Conservation (phyloP, 2,888 invertebrate genomes). For the Agrotis puta region DNA sequence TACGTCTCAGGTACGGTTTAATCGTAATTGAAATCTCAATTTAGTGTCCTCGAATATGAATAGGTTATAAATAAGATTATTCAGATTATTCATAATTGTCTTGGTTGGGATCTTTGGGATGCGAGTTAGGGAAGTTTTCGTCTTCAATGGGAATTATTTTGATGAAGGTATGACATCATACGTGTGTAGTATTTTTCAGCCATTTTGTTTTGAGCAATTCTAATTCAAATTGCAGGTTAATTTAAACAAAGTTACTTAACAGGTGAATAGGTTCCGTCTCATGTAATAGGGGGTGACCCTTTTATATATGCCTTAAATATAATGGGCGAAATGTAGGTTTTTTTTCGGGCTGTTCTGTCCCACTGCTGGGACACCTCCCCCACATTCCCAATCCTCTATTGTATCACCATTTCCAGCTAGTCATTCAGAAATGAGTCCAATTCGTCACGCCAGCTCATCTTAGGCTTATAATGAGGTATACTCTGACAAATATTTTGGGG, state of each 20-base stretch:
- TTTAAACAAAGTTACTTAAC: background rate
- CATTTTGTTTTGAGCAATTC: conserved; percentile 18
- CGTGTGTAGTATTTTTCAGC: background rate
- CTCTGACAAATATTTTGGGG: too few species aligned
- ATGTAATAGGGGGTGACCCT: too few species aligned
- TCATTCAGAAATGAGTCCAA: too few species aligned
- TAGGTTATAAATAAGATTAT: conserved; percentile 58
- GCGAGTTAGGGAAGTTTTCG: conserved; percentile 22
- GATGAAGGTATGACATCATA: conserved; percentile 22
- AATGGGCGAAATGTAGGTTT: too few species aligned
- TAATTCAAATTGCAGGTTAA: background rate
- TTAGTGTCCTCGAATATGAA: conserved; percentile 56
- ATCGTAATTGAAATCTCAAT: conserved; percentile 63
- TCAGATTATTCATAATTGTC: conserved; percentile 55
- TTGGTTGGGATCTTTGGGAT: conserved; percentile 19
- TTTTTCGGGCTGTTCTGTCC: too few species aligned
- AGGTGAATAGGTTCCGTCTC: too few species aligned
- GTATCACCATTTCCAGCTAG: too few species aligned
- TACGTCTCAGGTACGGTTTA: conserved; percentile 52
- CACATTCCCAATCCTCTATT: too few species aligned
- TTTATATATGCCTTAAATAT: too few species aligned
- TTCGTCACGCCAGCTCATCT: too few species aligned
- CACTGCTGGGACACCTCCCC: too few species aligned
- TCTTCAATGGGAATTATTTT: conserved; percentile 3
- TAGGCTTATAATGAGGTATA: too few species aligned